Conservation (phyloP, 2,113 vertebrate genomes). For the Pithys albifrons region DNA sequence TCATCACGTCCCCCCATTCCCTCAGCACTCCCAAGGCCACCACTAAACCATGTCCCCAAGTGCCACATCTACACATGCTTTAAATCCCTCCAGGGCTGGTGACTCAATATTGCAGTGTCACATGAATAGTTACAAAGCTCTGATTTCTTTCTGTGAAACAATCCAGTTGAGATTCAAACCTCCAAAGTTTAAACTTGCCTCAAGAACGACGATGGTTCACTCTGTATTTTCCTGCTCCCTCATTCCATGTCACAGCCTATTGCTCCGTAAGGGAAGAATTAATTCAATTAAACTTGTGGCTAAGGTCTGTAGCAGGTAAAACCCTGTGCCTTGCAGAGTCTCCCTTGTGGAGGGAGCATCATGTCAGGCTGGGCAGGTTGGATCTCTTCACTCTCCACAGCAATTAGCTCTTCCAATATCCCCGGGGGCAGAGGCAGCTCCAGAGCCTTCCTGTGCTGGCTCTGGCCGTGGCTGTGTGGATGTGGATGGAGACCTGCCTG, state of each 20-base stretch:
- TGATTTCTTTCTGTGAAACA: accelerated
- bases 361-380: not conserved
- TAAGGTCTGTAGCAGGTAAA: not conserved
- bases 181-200: not conserved
- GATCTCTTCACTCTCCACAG: accelerated
- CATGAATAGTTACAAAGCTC: accelerated
- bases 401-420: not conserved
- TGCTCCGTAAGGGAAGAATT: not conserved
- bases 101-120: accelerated
- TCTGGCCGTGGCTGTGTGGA: accelerated
- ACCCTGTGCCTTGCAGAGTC: not conserved
- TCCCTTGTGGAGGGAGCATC: accelerated
- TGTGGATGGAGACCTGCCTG: not conserved
- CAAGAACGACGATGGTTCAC: accelerated
- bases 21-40: not conserved
- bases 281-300: not conserved
- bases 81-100: not conserved
- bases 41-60: not conserved
- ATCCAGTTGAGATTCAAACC: not conserved
- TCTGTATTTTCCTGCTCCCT: not conserved
- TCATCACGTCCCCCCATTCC: accelerated
- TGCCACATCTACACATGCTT: not conserved
- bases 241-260: accelerated
- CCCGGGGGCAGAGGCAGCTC: not conserved
- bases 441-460: not conserved